Conservation (phyloP, 2,797 vertebrate species). For the Lates japonicus region DNA sequence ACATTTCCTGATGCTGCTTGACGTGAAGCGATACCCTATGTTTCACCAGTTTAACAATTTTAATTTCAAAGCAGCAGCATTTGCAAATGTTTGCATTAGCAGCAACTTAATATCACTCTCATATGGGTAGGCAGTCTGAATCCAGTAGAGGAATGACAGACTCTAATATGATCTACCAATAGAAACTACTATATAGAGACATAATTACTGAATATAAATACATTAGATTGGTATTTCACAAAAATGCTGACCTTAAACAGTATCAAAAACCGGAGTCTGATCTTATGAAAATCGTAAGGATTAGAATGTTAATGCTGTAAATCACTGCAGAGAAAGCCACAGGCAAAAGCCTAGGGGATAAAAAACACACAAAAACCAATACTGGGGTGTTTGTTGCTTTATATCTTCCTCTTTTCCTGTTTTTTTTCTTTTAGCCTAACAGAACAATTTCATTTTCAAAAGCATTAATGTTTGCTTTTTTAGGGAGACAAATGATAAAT, state of each 20-base stretch:
- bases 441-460: conserved; percentile 9
- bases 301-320: not conserved
- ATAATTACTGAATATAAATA: not conserved
- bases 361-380: not conserved
- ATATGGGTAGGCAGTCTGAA: not conserved
- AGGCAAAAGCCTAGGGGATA: not conserved
- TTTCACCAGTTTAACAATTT: too few species aligned
- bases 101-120: not conserved
- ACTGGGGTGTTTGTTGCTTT: not conserved
- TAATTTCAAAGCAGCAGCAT: not conserved
- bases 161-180: not conserved
- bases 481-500: not conserved
- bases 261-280: not conserved
- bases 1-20: too few species aligned
- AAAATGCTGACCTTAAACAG: not conserved
- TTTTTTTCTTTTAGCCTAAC: not conserved
- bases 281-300: not conserved
- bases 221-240: not conserved
- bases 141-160: not conserved
- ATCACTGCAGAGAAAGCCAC: conserved; percentile 8
- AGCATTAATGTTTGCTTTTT: not conserved
- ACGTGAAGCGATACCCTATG: too few species aligned
- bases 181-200: not conserved
- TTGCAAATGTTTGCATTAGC: not conserved
- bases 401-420: not conserved